phyloP scores from a whole-genome alignment of 2,797 vertebrate genomes.

The Cyclura pinguis region DNA sequence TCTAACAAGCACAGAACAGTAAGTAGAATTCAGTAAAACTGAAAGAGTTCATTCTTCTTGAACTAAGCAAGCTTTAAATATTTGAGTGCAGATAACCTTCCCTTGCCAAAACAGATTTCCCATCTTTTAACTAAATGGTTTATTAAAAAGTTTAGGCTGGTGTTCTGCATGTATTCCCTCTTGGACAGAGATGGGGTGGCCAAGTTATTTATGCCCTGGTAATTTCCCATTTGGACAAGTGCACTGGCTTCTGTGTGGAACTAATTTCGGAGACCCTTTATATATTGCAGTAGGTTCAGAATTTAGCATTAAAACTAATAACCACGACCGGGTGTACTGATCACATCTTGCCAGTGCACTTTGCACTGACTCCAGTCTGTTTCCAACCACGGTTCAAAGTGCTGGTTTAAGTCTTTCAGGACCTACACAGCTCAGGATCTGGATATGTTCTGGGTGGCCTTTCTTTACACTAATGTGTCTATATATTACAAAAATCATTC shows the following conservation, averaged over 20 bases:
- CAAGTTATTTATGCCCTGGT: background rate
- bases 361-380: background rate
- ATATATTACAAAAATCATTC: background rate
- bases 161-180: background rate
- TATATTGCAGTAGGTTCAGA: background rate
- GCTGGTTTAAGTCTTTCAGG: background rate
- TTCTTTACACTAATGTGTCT: background rate
- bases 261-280: background rate
- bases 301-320: background rate
- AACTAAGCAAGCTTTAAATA: background rate
- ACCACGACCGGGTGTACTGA: background rate
- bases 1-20: background rate
- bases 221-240: background rate
- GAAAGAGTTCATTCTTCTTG: background rate
- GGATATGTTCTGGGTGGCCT: background rate
- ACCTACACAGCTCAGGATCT: background rate
- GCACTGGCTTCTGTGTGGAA: background rate
- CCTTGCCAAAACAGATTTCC: background rate
- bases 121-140: background rate
- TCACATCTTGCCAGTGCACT: background rate
- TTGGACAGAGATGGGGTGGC: background rate
- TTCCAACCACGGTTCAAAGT: background rate
- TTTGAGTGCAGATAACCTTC: background rate
- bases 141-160: background rate
- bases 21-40: background rate